Percentiles rank a stretch among this genome's conserved stretches.
Evolutionary conservation across 2,888 invertebrate genomes (phyloP).

Genomic region (Salticus scenicus): DNA sequence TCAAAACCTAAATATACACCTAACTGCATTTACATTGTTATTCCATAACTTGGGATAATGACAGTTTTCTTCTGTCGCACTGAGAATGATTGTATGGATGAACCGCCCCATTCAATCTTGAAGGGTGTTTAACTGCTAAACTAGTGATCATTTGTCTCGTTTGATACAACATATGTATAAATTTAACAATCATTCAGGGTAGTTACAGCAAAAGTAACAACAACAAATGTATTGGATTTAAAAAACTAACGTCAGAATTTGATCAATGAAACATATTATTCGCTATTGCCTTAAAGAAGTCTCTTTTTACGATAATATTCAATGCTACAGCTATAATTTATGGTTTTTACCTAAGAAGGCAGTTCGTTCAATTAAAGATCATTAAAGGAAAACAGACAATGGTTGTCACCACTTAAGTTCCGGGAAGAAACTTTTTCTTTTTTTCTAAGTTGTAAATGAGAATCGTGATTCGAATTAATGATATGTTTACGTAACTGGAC

Average conservation of each 20-base stretch:
- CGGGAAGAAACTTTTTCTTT: not conserved
- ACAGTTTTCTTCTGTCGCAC: not conserved
- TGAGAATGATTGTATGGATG: not conserved
- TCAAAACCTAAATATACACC: not conserved
- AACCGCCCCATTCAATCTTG: not conserved
- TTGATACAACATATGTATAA: not conserved
- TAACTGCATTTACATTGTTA: not conserved
- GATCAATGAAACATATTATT: not conserved
- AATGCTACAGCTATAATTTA: not conserved
- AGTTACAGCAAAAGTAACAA: not conserved
- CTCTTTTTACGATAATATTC: not conserved
- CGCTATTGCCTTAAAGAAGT: not conserved
- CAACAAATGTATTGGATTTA: not conserved
- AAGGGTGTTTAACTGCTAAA: not conserved
- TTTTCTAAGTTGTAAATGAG: not conserved
- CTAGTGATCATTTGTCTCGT: not conserved
- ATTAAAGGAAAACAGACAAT: conserved; percentile 3
- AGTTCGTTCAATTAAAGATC: conserved; percentile 6
- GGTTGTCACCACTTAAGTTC: conserved; percentile 1
- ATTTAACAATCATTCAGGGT: not conserved
- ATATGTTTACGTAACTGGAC: conserved; percentile 6
- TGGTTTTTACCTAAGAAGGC: not conserved
- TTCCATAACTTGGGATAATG: not conserved
- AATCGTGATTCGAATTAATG: not conserved
- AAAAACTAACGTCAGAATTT: not conserved